phyloP scores from a whole-genome alignment of 2,797 vertebrate genomes.

The Rostrhamus sociabilis region DNA sequence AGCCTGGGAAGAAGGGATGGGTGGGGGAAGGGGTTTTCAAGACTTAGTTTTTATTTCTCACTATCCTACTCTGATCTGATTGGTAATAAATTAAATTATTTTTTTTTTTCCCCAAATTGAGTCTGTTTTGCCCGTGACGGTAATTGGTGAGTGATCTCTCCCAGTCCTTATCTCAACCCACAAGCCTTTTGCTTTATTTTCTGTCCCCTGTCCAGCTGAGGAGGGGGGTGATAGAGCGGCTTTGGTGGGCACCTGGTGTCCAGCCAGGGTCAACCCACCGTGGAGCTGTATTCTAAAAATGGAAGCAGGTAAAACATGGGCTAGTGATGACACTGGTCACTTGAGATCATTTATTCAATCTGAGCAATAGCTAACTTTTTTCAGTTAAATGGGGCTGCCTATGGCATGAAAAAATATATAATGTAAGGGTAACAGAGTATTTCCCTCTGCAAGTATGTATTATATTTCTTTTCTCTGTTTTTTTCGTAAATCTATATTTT shows the following conservation, averaged over 20 bases:
- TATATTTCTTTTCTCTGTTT: neutral
- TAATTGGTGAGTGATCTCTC: neutral
- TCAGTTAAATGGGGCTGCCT: neutral
- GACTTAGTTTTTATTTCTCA: no score
- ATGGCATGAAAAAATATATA: neutral
- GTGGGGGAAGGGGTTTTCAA: no score
- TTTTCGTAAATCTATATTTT: neutral
- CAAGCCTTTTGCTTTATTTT: fast-evolving
- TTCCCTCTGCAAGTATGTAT: neutral
- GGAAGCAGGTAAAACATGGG: neutral
- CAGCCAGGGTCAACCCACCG: neutral
- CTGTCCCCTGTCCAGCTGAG: neutral
- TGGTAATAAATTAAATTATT: no score
- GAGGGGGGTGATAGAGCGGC: no score
- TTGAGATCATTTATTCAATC: neutral
- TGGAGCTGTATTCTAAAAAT: neutral
- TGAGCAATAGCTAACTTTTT: neutral
- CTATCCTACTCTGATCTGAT: no score
- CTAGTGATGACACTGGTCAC: neutral
- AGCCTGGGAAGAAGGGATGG: no score
- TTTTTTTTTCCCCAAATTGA: no score
- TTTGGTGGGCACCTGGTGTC: neutral
- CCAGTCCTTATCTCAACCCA: neutral
- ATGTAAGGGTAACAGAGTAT: neutral
- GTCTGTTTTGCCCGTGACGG: fast-evolving